These are phyloP conservation scores for Plotosus lineatus DNA, from an alignment of 2,113 vertebrate species.

Conservation along the genomic window DNA sequence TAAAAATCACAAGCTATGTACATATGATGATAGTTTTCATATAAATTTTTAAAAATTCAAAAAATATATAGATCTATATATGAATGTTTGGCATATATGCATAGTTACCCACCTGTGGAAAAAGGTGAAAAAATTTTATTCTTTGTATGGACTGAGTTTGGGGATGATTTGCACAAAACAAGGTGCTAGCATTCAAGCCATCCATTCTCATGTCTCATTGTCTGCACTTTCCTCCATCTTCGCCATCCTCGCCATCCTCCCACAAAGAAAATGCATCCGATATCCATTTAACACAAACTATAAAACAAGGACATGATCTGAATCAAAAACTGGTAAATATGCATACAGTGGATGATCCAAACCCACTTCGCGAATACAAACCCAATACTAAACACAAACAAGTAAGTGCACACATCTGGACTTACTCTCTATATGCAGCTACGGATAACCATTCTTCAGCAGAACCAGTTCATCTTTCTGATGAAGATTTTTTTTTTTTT, in stretches of 20 bases:
- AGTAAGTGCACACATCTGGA: neutral
- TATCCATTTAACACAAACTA: neutral
- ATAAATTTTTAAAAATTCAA: constrained; percentile 77
- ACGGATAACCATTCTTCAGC: constrained; percentile 2
- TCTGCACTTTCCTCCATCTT: constrained; percentile 19
- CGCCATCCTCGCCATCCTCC: constrained; percentile 11
- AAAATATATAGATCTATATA: constrained; percentile 80
- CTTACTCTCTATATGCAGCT: constrained; percentile 8
- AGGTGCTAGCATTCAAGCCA: constrained; percentile 82
- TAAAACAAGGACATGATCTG: neutral
- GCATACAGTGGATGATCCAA: neutral
- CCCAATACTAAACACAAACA: neutral
- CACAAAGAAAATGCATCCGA: constrained; percentile 1
- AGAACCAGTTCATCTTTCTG: neutral
- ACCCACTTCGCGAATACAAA: neutral
- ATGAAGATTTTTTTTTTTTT: constrained; percentile 9
- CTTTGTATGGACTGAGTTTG: constrained; percentile 78
- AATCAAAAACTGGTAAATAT: neutral
- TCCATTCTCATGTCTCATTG: constrained; percentile 62
- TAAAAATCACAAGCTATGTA: constrained; percentile 78
- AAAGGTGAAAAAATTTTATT: constrained; percentile 81
- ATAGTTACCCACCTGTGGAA: constrained; percentile 79
- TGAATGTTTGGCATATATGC: constrained; percentile 86
- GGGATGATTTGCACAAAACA: constrained; percentile 83
- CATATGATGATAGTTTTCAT: constrained; percentile 81